Base-by-base conservation (phyloP, 1,140 invertebrate species). In the Calosoma granatense region DNA sequence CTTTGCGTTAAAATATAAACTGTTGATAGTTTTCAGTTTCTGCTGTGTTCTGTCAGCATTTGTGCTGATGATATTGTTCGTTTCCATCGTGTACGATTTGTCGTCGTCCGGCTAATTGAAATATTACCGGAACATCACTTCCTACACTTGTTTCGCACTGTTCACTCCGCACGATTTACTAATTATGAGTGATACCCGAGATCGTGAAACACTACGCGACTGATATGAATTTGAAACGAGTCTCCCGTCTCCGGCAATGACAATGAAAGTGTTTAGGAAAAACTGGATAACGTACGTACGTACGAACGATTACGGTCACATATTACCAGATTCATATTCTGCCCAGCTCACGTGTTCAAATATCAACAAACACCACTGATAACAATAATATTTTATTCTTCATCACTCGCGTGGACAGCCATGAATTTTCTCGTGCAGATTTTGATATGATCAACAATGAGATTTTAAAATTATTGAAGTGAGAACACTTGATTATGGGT, bases 101-200 rank as follows among this genome's bases (percentile, higher is more conserved):
- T 36, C 15, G 41, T 47, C 6, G 9, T 6, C 17, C 3, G 4
- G 41, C 17, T 47, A 47, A 47, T 47, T 47, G 41, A 17, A 47
- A 47, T 47, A 47, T 47, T 47, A 47, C 41, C 41, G 41, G 41
- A 47, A 47, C 41, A 47, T 47, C 15, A 47, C 41, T 47, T 47
- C 41, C 41, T 47, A 47, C 41, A 47, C 41, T 47, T 12, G 9
- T 47, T 47, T 47, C 15, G 41, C 41, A 47, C 41, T 47, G 41
- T 47, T 47, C 17, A 47, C 41, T 9, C 17, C 6, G 41, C 41
- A 47, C 41, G 41, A 17, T 12, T 12, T 47, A 47, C 15, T 47
- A 47, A 47, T 47, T 47, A 17, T 11, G 15, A 11, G 41, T 30
- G 26, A 30, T 30, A 30, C 6, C 14, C 26, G 26, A 30, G 4